A percentile compares a stretch with the other conserved stretches of the same genome.
Evolutionary conservation across 1,140 invertebrate genomes (phyloP).

Genomic region (Euwallacea similis): DNA sequence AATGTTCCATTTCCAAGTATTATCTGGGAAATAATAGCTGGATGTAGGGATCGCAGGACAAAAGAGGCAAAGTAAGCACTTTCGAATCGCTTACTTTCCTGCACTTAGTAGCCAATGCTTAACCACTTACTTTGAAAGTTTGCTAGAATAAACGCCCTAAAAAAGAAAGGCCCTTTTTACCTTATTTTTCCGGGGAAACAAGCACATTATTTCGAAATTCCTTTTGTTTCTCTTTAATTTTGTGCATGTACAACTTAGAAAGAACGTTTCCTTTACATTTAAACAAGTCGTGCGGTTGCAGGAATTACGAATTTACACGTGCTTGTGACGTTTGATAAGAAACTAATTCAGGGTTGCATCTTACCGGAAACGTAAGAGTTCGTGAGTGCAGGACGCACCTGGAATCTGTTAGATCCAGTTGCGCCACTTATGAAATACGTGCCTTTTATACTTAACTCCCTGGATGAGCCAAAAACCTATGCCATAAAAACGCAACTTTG

Average conservation of each 20-base stretch:
- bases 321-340: not conserved
- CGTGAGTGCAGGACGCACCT: constrained; percentile 6
- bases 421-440: constrained; percentile 25
- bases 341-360: not conserved
- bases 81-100: not conserved
- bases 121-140: not conserved
- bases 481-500: not conserved
- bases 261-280: not conserved
- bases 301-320: not conserved
- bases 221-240: not conserved
- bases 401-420: constrained; percentile 22
- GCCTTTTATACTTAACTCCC: not conserved
- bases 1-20: too few relatives aligned
- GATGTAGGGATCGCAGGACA: not conserved
- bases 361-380: constrained; percentile 7
- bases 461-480: not conserved
- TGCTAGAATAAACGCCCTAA: not conserved
- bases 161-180: not conserved
- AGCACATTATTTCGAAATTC: not conserved
- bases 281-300: not conserved
- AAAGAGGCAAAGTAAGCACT: not conserved
- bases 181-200: not conserved
- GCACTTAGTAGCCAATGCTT: not conserved
- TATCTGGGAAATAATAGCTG: too few relatives aligned
- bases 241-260: not conserved